These are phyloP conservation scores for Osmerus mordax DNA, from an alignment of 2,113 vertebrate species.

Conservation along the genomic window DNA sequence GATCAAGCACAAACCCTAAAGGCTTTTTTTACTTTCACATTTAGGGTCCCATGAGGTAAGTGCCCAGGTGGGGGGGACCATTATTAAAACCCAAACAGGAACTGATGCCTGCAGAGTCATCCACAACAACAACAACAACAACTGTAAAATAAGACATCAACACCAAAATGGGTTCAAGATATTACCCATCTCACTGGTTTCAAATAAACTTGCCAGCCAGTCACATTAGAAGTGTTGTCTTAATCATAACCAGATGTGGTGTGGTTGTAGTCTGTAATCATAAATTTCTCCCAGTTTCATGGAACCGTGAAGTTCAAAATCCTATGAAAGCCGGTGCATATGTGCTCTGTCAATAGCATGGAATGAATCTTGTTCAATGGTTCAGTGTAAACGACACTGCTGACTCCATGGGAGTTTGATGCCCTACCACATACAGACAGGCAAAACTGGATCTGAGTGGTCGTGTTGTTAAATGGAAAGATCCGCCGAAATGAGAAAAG, in stretches of 20 bases:
- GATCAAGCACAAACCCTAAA: conserved; percentile 3
- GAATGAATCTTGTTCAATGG: conserved; percentile 14
- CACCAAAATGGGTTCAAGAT: conserved; percentile 42
- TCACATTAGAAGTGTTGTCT: conserved; percentile 45
- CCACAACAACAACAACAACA: conserved; percentile 37
- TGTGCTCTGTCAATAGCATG: conserved; percentile 25
- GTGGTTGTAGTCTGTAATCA: conserved; percentile 45
- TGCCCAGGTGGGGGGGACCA: too few species aligned
- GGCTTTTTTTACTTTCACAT: too few species aligned
- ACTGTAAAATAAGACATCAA: conserved; percentile 29
- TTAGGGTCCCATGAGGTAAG: too few species aligned
- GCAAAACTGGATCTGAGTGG: too few species aligned
- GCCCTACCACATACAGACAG: background rate
- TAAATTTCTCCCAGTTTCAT: conserved; percentile 28
- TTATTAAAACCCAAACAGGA: too few species aligned
- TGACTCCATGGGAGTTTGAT: background rate
- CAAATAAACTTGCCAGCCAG: conserved; percentile 58
- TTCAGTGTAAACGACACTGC: conserved; percentile 18
- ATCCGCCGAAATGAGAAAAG: background rate
- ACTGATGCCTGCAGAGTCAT: conserved; percentile 18
- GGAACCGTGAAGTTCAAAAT: conserved; percentile 28
- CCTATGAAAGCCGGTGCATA: conserved; percentile 25
- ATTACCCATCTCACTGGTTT: conserved; percentile 44
- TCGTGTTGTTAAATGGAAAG: too few species aligned
- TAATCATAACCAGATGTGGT: conserved; percentile 64